phyloP scores from a whole-genome alignment of 2,888 invertebrate genomes.

The Leptopilina syphax region DNA sequence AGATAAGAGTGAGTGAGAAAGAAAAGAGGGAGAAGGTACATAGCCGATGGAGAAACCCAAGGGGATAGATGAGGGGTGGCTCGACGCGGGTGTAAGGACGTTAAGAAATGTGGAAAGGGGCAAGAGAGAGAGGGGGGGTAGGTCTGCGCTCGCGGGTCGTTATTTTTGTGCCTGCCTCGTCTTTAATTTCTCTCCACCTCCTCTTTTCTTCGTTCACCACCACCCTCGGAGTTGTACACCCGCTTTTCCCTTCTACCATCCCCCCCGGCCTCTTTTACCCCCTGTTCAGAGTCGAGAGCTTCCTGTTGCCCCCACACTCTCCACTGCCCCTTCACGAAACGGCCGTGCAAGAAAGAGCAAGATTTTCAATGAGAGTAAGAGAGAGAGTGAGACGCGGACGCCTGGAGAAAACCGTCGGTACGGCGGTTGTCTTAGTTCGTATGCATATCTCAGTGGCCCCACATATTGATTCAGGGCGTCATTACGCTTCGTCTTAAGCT shows the following conservation, averaged over 20 bases:
- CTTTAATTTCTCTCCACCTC: constrained; percentile 69
- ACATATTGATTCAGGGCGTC: constrained; percentile 77
- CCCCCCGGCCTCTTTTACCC: constrained; percentile 43
- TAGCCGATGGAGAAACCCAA: constrained; percentile 24
- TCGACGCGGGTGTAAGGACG: constrained; percentile 45
- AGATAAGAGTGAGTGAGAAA: constrained; percentile 37
- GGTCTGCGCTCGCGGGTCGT: constrained; percentile 62
- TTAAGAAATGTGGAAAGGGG: constrained; percentile 13
- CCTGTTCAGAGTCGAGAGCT: constrained; percentile 33
- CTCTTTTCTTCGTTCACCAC: constrained; percentile 49
- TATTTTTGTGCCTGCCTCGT: constrained; percentile 77
- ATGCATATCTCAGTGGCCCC: constrained; percentile 76
- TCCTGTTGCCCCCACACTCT: constrained; percentile 35
- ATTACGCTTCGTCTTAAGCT: constrained; percentile 75
- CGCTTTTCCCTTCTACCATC: constrained; percentile 26
- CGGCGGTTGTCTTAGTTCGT: constrained; percentile 76
- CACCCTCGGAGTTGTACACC: constrained; percentile 40
- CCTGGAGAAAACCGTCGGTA: constrained; percentile 56
- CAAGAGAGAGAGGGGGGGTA: constrained; percentile 40
- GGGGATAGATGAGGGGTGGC: constrained; percentile 43
- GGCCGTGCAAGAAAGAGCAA: constrained; percentile 34
- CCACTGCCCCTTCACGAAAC: constrained; percentile 44
- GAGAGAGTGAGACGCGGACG: constrained; percentile 58
- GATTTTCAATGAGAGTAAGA: constrained; percentile 43
- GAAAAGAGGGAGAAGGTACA: constrained; percentile 14